Base-by-base conservation (phyloP, 2,888 invertebrate species). In the Thalpophila matura region DNA sequence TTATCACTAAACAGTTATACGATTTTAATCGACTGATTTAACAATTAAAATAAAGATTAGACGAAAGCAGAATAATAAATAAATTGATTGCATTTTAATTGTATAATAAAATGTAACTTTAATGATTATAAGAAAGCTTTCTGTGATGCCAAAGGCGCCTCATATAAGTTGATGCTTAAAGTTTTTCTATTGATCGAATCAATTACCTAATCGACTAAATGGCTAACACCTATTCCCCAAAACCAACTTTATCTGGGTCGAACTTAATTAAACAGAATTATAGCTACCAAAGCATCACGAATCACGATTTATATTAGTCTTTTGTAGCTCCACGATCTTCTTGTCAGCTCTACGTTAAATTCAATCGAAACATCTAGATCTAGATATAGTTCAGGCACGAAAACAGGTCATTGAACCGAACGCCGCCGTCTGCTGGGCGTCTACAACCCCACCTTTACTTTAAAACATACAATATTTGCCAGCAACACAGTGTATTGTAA, bases 391-490 rank as follows among this genome's bases (percentile, higher is more conserved):
- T 81, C 83, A 82, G 77, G 77, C 89, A 88, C 86, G 87, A 84
- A 89, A 86, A 62, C 64, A 60, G 91, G 88, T 86, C 89, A 75
- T 84, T 88, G 79, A 89, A 89, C 91, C 80, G 74, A 61, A 56
- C 79, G 59, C 75, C 59, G 58, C 68, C 83, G 91, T 91, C 91
- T 92, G 85, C 86, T 80, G 78, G 80, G 82, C 87, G 92, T 92
- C 93, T 92, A 86, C 87, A 80, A 84, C 77, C 82, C 82, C 72
- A 82, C 84, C 78, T 71, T 78, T 74, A 73, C 85, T 81, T 64
- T 53, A 63, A 59, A 68, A 69, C 65, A 46, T 60, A 80, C 63
- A 65, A 76, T 42, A 63, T 68, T 63, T 63, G 73, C 76, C 67
- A 74, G 31, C 53, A 64, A 65, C 69, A 58, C 58, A 63, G 62